Base-by-base conservation (phyloP, 2,113 vertebrate species). In the Nannobrachium achirus region DNA sequence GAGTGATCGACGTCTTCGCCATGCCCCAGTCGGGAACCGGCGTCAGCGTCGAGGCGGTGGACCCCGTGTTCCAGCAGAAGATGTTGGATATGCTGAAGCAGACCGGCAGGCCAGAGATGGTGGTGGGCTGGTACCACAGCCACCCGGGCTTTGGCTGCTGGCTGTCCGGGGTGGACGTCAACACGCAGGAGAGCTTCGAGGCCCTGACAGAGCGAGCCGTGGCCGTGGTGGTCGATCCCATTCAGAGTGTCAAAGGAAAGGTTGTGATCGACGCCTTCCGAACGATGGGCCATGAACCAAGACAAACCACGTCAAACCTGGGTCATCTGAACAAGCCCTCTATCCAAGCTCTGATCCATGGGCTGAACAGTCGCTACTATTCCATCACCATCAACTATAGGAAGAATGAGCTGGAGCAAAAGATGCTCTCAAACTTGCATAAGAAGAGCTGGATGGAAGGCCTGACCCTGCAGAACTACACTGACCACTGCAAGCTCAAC, bases 301-400 rank as follows among this genome's bases (percentile, higher is more conserved):
- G 98, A 89, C 98, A 99, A 90, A 99, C 98, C 70, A 99, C 83
- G 93, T 99, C 86, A 99, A 99, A n/a, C n/a, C n/a, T n/a, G n/a
- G n/a, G n/a, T n/a, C n/a, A n/a, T n/a, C n/a, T n/a, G n/a, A n/a
- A n/a, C 93, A 99, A 99, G 78, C 98, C 98, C 0, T 99, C 98
- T 78, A 99, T 99, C 78, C 82, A 99, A 97, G 97, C 98, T 56
- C 89, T 99, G 83, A 99, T 99, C 89, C 98, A 99, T 83, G 98
- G 98, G 67, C 91, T 99, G 56, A 99, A 99, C 92, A 94, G 98
- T 87, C 98, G 99, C 90, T 99, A 99, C 85, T 99, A 99, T 85
- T 99, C 98, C 64, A 99, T 99, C 86, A 99, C 98, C 77, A 99
- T 99, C 91, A 99, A 99, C 90, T 99, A 99, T 90, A 95, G 97